Evolutionary conservation across 1,140 invertebrate species (phyloP).

Genomic region (Eurytemora carolleeae): DNA sequence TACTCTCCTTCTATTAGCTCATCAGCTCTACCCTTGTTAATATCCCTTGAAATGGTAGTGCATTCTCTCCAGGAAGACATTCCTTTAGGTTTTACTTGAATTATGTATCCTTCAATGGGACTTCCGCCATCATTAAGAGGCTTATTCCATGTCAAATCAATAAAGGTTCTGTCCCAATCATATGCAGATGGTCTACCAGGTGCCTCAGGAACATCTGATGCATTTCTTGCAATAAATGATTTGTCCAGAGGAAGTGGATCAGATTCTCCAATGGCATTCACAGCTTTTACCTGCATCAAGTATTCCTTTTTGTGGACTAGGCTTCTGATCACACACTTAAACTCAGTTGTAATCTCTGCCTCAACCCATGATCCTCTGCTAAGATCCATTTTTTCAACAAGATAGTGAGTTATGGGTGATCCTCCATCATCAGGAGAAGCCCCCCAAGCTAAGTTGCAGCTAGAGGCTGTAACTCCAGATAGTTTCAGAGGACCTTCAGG

Average conservation of each 20-base stretch:
- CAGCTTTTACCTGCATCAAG: constrained; percentile 57
- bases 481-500: constrained; percentile 70
- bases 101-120: constrained; percentile 73
- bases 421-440: constrained; percentile 70
- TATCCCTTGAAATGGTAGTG: constrained; percentile 52
- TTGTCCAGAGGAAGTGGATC: constrained; percentile 64
- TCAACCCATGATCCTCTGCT: constrained; percentile 85
- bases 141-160: constrained; percentile 68
- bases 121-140: constrained; percentile 70
- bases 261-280: constrained; percentile 85
- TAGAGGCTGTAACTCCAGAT: constrained; percentile 66
- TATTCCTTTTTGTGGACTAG: constrained; percentile 84
- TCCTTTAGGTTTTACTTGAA: constrained; percentile 88
- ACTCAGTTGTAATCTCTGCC: constrained; percentile 48
- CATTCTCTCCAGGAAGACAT: constrained; percentile 73
- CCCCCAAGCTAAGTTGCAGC: constrained; percentile 61
- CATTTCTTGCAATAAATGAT: constrained; percentile 78
- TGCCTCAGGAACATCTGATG: constrained; percentile 67
- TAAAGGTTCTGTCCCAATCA: constrained; percentile 82
- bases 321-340: constrained; percentile 59
- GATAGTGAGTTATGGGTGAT: constrained; percentile 79
- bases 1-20: constrained; percentile 24
- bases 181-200: constrained; percentile 68
- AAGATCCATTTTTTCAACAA: constrained; percentile 92
- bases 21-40: constrained; percentile 38